Conservation (phyloP, 2,888 invertebrate species). For the Tipula vernalis region DNA sequence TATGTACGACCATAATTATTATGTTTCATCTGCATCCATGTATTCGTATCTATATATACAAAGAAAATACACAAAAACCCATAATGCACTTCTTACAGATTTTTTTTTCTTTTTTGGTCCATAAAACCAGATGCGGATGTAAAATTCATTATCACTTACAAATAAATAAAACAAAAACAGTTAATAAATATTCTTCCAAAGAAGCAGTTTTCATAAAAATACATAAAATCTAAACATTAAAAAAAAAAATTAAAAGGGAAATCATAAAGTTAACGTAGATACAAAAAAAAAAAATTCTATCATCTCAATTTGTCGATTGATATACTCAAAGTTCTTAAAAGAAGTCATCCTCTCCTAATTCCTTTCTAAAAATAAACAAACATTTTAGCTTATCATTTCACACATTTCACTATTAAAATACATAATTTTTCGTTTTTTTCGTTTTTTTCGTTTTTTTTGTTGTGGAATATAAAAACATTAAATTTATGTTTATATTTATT, state of each 20-base stretch:
- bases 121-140: constrained; percentile 7
- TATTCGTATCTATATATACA: not conserved
- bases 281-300: not conserved
- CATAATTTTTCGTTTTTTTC: not conserved
- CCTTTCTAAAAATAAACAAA: constrained; percentile 9
- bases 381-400: constrained; percentile 9
- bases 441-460: not conserved
- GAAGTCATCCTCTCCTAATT: not conserved
- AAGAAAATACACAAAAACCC: not conserved
- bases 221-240: not conserved
- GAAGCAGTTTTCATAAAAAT: not conserved
- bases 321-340: constrained; percentile 5
- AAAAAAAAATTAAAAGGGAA: constrained; percentile 7
- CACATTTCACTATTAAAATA: constrained; percentile 7
- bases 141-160: constrained; percentile 8
- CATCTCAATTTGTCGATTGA: constrained; percentile 6
- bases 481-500: constrained; percentile 4
- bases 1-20: not conserved
- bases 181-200: constrained; percentile 4
- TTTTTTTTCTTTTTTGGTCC: not conserved
- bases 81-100: not conserved
- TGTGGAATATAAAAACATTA: not conserved
- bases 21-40: not conserved
- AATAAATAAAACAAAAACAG: constrained; percentile 4
- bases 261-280: not conserved